These are phyloP conservation scores for Epinephelus coioides DNA, from an alignment of 2,797 vertebrate species.

Conservation along the genomic window DNA sequence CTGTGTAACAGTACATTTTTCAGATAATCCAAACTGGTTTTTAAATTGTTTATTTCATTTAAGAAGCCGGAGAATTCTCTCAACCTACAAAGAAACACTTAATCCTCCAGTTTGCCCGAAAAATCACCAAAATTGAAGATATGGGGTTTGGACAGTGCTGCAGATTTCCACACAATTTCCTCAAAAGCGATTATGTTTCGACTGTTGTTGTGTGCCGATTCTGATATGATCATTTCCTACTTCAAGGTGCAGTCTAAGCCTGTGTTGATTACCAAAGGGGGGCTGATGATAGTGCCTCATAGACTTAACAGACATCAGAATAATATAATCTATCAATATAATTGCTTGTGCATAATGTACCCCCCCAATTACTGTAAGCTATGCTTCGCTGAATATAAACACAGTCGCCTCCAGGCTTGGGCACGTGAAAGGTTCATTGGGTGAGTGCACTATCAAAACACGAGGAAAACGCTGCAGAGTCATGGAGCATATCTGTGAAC, in stretches of 20 bases:
- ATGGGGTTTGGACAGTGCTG: not conserved
- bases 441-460: slow-evolving; percentile 26
- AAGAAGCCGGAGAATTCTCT: slow-evolving; percentile 1
- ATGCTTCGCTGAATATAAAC: slow-evolving; percentile 44
- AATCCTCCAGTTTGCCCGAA: slow-evolving; percentile 9
- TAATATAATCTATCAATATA: slow-evolving; percentile 55
- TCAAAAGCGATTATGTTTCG: not conserved
- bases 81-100: not conserved
- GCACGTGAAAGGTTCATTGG: slow-evolving; percentile 11
- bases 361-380: slow-evolving; percentile 56
- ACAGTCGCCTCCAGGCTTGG: slow-evolving; percentile 30
- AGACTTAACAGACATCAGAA: slow-evolving; percentile 35
- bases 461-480: slow-evolving; percentile 26
- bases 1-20: not conserved
- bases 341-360: slow-evolving; percentile 49
- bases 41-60: slow-evolving; percentile 23
- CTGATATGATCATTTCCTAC: not conserved
- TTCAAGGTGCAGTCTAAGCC: slow-evolving; percentile 23
- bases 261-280: slow-evolving; percentile 21
- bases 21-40: not conserved
- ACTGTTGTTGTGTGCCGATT: not conserved
- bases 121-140: not conserved
- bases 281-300: slow-evolving; percentile 15
- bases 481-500: not conserved
- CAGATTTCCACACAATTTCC: not conserved